Base-by-base conservation (phyloP, 2,888 invertebrate genomes). In the Cyaniris semiargus region DNA sequence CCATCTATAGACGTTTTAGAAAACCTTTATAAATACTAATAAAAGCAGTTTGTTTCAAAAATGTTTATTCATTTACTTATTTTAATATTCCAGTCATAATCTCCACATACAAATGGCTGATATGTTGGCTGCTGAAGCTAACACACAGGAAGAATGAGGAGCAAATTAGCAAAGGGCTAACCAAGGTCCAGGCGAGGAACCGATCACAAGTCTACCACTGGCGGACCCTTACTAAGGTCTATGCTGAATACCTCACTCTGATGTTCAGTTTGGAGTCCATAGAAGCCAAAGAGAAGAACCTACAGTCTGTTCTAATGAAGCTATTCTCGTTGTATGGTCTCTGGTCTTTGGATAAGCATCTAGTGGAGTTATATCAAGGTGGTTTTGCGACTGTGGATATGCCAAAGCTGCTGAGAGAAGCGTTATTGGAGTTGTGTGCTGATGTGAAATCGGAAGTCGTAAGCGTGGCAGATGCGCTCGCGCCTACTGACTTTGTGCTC, bases 401-500 rank as follows among this genome's bases (percentile, higher is more conserved):
- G 82, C 95, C 96, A 0, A 88, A 94, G 74, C 85, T 96, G 75
- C 89, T 98, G 38, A 95, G 97, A 72, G 95, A 95, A 27, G 95
- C 96, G 1, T 94, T 98, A 27, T 86, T 97, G 81, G 92, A 95
- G 75, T 89, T 96, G 80, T 98, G 98, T 86, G 87, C 86, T 0
- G 94, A 95, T 21, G 84, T 98, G n/a, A 97, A 97, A 89, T 94
- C 95, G 13, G 97, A 98, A 60, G 95, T 97, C 0, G 96, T 98
- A 0, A 91, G 96, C 1, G 95, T 98, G 3, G 97, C 96, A 3
- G 98, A 99, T 87, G 97, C 97, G 44, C 94, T 98, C 38, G 97
- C 98, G 3, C 98, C 98, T 0, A 97, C 98, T 0, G 98, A 98
- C 91, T 98, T 97, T 87, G 96, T 98, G 56, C 93, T 98, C 18